These are phyloP conservation scores for Cottoperca gobio DNA, from an alignment of 2,797 vertebrate species.

Conservation along the genomic window DNA sequence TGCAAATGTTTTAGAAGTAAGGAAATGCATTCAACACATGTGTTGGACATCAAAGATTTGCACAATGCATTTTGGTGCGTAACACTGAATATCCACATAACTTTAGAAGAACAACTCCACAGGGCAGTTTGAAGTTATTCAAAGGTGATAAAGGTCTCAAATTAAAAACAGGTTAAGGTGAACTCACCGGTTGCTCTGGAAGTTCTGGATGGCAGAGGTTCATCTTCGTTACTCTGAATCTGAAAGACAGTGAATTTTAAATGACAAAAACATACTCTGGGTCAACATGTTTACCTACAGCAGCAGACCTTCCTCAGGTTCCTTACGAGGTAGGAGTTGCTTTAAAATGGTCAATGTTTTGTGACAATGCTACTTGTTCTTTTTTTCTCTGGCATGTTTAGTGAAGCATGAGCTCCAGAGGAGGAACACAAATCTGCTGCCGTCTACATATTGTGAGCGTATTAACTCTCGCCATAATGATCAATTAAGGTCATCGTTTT, in stretches of 20 bases:
- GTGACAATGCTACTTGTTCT: neutral
- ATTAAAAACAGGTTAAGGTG: neutral
- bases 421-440: neutral
- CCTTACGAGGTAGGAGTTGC: neutral
- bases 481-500: neutral
- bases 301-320: neutral
- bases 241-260: slow-evolving; percentile 62
- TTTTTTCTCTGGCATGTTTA: neutral
- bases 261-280: neutral
- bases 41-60: neutral
- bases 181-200: slow-evolving; percentile 78
- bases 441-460: neutral
- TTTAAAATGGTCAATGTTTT: neutral
- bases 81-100: neutral
- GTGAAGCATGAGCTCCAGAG: neutral
- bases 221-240: slow-evolving; percentile 95
- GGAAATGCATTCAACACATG: neutral
- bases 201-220: slow-evolving; percentile 68
- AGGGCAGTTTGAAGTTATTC: neutral
- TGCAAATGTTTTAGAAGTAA: neutral
- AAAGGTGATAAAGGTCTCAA: neutral
- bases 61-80: neutral
- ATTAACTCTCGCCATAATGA: neutral
- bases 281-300: neutral
- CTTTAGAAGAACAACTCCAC: neutral